Percentiles rank a stretch among this genome's conserved stretches.
Conservation (phyloP, 2,888 invertebrate species). For the Pteria penguin region DNA sequence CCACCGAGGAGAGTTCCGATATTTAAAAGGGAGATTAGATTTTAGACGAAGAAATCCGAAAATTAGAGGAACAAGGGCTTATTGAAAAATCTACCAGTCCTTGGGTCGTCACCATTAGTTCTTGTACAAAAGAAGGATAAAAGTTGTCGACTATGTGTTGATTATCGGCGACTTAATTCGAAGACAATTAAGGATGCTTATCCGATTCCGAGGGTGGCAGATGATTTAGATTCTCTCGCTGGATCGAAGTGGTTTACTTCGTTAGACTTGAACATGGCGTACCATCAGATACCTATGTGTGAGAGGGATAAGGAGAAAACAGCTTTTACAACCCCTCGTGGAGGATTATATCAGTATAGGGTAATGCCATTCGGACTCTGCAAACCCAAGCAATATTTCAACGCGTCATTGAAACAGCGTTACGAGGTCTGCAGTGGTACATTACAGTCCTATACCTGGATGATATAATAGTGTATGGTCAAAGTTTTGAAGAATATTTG, state of each 20-base stretch:
- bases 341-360: constrained; percentile 20
- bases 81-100: too few relatives aligned
- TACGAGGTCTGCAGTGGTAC: constrained; percentile 44
- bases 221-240: constrained; percentile 32
- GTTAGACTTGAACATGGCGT: constrained; percentile 35
- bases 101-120: constrained; percentile 15
- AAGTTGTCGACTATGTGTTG: constrained; percentile 39
- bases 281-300: constrained; percentile 19
- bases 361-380: constrained; percentile 23
- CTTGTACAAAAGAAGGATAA: constrained; percentile 36
- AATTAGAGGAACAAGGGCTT: too few relatives aligned
- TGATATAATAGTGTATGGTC: constrained; percentile 49
- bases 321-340: constrained; percentile 23
- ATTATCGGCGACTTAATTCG: constrained; percentile 36
- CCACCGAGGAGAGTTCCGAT: too few relatives aligned
- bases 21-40: constrained; percentile 4
- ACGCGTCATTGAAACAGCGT: constrained; percentile 28
- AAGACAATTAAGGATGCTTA: constrained; percentile 49
- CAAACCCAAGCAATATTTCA: constrained; percentile 17
- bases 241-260: constrained; percentile 38
- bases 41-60: constrained; percentile 14
- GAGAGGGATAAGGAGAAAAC: constrained; percentile 23
- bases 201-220: constrained; percentile 40
- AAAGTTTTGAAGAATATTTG: constrained; percentile 41
- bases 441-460: constrained; percentile 53